phyloP scores from a whole-genome alignment of 2,888 invertebrate species.

The Nephrotoma appendiculata region DNA sequence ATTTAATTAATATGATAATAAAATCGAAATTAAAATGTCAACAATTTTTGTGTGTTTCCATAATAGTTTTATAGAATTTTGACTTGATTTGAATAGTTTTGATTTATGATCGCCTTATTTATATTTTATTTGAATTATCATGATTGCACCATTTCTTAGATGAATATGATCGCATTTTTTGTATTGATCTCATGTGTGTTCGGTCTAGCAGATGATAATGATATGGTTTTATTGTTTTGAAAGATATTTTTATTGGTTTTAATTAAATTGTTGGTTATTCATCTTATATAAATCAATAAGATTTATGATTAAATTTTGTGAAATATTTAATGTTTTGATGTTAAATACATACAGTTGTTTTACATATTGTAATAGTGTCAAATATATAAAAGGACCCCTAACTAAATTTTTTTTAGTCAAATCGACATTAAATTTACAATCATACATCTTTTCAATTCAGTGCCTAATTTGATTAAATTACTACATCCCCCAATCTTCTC shows the following conservation, averaged over 20 bases:
- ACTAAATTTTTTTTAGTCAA: neutral
- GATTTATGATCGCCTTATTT: neutral
- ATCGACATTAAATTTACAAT: neutral
- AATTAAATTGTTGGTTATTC: neutral
- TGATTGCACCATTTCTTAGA: neutral
- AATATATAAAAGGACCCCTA: neutral
- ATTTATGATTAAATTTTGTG: neutral
- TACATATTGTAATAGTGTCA: neutral
- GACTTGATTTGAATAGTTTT: neutral
- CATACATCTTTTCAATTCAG: neutral
- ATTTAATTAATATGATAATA: neutral
- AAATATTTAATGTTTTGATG: neutral
- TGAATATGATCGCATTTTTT: neutral
- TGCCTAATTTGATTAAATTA: neutral
- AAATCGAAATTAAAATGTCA: neutral
- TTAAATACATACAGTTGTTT: no score
- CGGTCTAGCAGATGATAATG: neutral
- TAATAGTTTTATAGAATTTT: neutral
- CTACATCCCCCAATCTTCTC: neutral
- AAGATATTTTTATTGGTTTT: neutral
- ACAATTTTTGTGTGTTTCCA: neutral
- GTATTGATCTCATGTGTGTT: neutral
- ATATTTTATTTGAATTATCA: neutral
- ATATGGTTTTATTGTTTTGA: neutral
- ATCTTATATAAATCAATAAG: neutral